Evolutionary conservation across 2,797 vertebrate genomes (phyloP).

Genomic region (Phoebastria nigripes): DNA sequence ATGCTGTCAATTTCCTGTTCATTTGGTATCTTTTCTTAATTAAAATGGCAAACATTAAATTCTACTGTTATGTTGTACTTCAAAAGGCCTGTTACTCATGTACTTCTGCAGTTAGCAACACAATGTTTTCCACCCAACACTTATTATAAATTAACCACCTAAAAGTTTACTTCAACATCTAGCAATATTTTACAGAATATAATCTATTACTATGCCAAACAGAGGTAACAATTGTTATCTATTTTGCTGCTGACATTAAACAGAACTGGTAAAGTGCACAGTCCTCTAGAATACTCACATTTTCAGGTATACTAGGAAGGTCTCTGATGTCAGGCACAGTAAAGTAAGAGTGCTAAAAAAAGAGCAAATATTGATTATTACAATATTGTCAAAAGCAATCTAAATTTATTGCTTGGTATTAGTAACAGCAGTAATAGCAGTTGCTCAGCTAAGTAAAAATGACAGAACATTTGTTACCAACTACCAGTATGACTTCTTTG

Average conservation of each 20-base stretch:
- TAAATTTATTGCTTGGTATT: not conserved
- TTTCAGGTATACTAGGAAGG: constrained; percentile 96
- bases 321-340: constrained; percentile 91
- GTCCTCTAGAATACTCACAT: constrained; percentile 81
- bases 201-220: not conserved
- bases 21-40: not conserved
- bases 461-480: not conserved
- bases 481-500: not conserved
- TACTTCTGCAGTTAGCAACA: not conserved
- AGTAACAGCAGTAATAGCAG: not conserved
- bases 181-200: not conserved
- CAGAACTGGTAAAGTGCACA: not conserved
- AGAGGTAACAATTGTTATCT: not conserved
- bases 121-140: not conserved
- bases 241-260: not conserved
- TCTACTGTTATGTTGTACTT: not conserved
- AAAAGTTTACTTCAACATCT: not conserved
- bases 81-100: not conserved
- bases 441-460: not conserved
- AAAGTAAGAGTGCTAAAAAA: constrained; percentile 90
- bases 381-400: not conserved
- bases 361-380: constrained; percentile 46
- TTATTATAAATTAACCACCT: not conserved
- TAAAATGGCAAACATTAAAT: not conserved
- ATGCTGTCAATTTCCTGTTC: not conserved